Conservation (phyloP, 2,797 vertebrate species). For the Champsocephalus esox region DNA sequence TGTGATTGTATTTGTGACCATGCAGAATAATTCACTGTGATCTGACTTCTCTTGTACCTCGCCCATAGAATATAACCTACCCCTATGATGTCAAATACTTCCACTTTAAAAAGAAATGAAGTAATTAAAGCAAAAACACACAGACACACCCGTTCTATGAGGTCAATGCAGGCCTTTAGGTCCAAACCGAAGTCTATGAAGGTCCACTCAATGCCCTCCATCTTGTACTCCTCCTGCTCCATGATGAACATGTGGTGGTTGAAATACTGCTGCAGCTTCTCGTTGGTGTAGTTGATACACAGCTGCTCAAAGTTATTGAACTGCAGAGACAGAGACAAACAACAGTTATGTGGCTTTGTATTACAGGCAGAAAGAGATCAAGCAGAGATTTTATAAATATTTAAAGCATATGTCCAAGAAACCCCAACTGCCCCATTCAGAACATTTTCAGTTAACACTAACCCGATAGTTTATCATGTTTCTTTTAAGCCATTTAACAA, state of each 20-base stretch:
- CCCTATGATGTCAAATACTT: background rate
- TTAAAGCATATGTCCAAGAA: background rate
- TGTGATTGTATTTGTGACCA: background rate
- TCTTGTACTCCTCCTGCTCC: constrained; percentile 96
- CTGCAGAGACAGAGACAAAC: constrained; percentile 71
- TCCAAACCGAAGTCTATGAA: constrained; percentile 96
- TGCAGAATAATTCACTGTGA: background rate
- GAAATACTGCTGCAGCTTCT: constrained; percentile 97
- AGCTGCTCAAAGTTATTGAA: constrained; percentile 96
- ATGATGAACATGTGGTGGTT: constrained; percentile 98
- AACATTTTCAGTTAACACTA: background rate
- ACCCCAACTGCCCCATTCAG: background rate
- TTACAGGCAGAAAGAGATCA: background rate
- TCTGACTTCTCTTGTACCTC: background rate
- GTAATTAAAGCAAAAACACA: background rate
- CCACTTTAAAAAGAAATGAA: background rate
- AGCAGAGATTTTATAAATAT: background rate
- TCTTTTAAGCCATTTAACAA: no score
- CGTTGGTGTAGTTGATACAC: constrained; percentile 97
- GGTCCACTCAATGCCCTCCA: constrained; percentile 94
- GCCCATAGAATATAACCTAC: background rate
- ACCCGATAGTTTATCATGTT: no score
- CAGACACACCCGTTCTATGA: constrained; percentile 89
- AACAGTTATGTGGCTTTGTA: background rate
- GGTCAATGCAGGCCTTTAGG: constrained; percentile 93